Evolutionary conservation across 2,113 vertebrate species (phyloP).

Genomic region (Athene cunicularia): DNA sequence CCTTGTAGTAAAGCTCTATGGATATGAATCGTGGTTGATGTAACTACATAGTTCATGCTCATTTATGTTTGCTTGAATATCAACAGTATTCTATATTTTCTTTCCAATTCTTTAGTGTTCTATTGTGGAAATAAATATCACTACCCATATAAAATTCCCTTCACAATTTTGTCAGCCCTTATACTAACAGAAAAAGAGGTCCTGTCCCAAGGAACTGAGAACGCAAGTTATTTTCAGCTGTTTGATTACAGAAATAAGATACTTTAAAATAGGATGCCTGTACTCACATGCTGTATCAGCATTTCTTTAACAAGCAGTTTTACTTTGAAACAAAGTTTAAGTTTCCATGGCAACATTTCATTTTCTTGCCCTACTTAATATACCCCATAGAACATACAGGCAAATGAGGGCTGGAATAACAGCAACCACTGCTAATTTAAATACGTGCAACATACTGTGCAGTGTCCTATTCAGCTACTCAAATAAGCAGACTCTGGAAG

Average conservation of each 20-base stretch:
- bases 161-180: background rate
- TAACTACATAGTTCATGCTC: background rate
- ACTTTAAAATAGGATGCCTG: background rate
- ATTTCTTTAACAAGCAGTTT: background rate
- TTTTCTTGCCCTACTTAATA: slow-evolving; percentile 7
- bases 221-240: background rate
- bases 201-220: background rate
- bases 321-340: background rate
- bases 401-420: background rate
- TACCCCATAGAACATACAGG: background rate
- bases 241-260: background rate
- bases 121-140: background rate
- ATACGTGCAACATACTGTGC: background rate
- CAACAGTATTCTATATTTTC: background rate
- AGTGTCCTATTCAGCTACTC: background rate
- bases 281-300: background rate
- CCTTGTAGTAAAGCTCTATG: background rate
- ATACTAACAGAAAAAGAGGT: background rate
- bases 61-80: background rate
- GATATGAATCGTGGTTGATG: background rate
- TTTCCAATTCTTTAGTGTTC: background rate
- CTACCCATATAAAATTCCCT: background rate
- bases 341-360: background rate
- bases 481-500: background rate
- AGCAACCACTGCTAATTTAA: background rate